These are phyloP conservation scores for Brassicogethes aeneus DNA, from an alignment of 2,888 invertebrate species.

Conservation along the genomic window DNA sequence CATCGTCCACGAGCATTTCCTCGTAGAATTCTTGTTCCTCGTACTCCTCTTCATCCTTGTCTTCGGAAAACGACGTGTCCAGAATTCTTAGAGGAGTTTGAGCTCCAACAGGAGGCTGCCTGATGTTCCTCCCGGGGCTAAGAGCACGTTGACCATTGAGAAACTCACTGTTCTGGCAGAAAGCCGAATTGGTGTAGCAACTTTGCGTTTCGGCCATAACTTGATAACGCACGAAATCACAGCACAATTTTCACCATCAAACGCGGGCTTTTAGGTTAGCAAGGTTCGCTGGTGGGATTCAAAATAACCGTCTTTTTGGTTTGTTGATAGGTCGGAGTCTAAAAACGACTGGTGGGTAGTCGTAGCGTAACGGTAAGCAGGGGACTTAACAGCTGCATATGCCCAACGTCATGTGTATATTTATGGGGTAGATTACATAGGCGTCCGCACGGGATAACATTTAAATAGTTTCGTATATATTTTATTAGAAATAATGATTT, in stretches of 20 bases:
- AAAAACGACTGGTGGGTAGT: slow-evolving; percentile 28
- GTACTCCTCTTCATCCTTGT: slow-evolving; percentile 22
- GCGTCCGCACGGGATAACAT: too few species aligned
- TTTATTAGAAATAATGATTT: too few species aligned
- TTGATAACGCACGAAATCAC: too few species aligned
- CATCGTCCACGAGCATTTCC: slow-evolving; percentile 38
- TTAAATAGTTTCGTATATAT: slow-evolving; percentile 1
- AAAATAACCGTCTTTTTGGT: slow-evolving; percentile 18
- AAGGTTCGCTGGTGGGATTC: slow-evolving; percentile 5
- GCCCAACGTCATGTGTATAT: slow-evolving; percentile 36
- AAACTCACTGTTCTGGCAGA: slow-evolving; percentile 68
- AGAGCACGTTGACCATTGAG: slow-evolving; percentile 34
- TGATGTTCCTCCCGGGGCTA: slow-evolving; percentile 20
- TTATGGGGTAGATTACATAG: slow-evolving; percentile 38
- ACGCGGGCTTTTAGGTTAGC: background rate
- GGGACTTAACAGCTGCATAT: slow-evolving; percentile 38
- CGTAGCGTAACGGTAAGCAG: slow-evolving; percentile 32
- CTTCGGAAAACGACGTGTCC: slow-evolving; percentile 20
- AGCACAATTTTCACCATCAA: slow-evolving; percentile 2
- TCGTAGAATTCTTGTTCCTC: slow-evolving; percentile 40
- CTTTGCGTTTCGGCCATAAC: background rate
- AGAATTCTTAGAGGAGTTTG: slow-evolving; percentile 29
- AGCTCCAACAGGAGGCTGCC: slow-evolving; percentile 39
- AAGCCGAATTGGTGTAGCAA: slow-evolving; percentile 73
- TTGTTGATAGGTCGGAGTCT: slow-evolving; percentile 19